These are phyloP conservation scores for Melitaea cinxia DNA, from an alignment of 1,140 invertebrate genomes.

Conservation along the genomic window DNA sequence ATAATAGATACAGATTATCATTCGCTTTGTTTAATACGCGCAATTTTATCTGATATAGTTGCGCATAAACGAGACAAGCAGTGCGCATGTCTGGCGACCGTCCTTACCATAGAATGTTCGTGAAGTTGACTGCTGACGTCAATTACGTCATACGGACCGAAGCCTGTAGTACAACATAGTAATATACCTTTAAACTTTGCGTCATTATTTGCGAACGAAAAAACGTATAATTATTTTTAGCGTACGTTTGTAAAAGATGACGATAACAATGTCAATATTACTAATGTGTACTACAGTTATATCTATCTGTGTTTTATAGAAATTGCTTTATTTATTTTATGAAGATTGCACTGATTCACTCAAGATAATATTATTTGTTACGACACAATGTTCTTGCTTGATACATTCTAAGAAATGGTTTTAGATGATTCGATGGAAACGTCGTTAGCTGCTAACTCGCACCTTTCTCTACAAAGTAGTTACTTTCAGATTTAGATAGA, in stretches of 20 bases:
- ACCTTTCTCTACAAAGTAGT: conserved; percentile 20
- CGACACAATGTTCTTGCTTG: not conserved
- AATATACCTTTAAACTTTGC: not conserved
- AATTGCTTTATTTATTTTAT: not conserved
- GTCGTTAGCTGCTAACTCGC: conserved; percentile 9
- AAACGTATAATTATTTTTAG: not conserved
- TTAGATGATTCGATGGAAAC: not conserved
- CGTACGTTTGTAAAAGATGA: not conserved
- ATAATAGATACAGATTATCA: not conserved
- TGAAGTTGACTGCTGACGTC: conserved; percentile 12
- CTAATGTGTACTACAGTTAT: too few relatives aligned
- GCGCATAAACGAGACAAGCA: not conserved
- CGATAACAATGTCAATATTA: not conserved
- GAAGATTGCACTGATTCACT: not conserved
- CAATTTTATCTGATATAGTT: not conserved
- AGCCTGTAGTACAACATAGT: not conserved
- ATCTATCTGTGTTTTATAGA: too few relatives aligned
- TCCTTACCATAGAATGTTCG: conserved; percentile 7
- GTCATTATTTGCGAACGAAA: not conserved
- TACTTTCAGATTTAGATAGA: conserved; percentile 18
- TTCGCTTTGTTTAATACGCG: not conserved
- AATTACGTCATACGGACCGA: conserved; percentile 13
- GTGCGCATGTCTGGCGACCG: conserved; percentile 7
- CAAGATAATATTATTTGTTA: not conserved
- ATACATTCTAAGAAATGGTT: conserved; percentile 3